phyloP scores from a whole-genome alignment of 2,888 invertebrate species.

The Amitus sp. region DNA sequence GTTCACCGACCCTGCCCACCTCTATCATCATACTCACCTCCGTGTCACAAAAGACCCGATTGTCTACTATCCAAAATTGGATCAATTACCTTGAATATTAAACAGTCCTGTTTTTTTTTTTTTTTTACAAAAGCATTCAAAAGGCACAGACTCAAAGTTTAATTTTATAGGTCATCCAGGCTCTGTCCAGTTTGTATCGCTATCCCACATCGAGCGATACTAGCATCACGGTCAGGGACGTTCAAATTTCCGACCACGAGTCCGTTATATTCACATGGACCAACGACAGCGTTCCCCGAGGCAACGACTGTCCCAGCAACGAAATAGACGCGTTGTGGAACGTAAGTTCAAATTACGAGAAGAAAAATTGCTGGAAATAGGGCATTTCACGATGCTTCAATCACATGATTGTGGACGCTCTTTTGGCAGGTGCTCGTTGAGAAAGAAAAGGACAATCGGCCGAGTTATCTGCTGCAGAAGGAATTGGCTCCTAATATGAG shows the following conservation, averaged over 20 bases:
- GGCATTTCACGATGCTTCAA: slow-evolving; percentile 2
- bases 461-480: slow-evolving; percentile 16
- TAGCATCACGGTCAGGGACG: slow-evolving; percentile 77
- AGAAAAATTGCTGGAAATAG: background rate
- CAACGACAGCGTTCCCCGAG: slow-evolving; percentile 84
- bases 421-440: slow-evolving; percentile 6
- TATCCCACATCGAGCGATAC: slow-evolving; percentile 68
- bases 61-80: too few relatives aligned
- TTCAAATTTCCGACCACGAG: slow-evolving; percentile 71
- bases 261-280: slow-evolving; percentile 84
- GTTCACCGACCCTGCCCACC: too few relatives aligned
- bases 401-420: background rate
- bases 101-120: too few relatives aligned
- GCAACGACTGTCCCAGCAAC: slow-evolving; percentile 77
- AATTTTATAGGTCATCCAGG: slow-evolving; percentile 53
- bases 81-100: too few relatives aligned
- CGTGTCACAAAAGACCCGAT: too few relatives aligned
- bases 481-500: slow-evolving; percentile 24
- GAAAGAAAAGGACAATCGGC: slow-evolving; percentile 6
- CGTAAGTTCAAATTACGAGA: slow-evolving; percentile 64
- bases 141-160: too few relatives aligned
- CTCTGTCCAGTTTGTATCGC: slow-evolving; percentile 64
- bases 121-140: background rate
- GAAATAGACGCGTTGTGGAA: slow-evolving; percentile 77
- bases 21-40: too few relatives aligned